Conservation (phyloP, 2,888 invertebrate species). For the Hyposoter didymator region DNA sequence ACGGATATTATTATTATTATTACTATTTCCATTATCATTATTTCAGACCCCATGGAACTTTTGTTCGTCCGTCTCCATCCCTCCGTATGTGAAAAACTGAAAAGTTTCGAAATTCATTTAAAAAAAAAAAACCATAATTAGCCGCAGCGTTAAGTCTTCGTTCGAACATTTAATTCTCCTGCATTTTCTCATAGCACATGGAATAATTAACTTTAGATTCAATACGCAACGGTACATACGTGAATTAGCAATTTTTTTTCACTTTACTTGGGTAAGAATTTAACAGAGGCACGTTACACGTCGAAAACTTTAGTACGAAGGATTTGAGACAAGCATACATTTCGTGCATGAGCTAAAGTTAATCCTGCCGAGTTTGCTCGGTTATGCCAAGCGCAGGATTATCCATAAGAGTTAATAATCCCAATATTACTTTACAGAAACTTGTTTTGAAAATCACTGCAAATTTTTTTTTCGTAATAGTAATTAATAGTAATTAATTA, state of each 20-base stretch:
- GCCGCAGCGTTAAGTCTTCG: neutral
- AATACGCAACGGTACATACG: neutral
- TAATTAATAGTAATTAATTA: too few relatives aligned
- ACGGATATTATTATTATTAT: neutral
- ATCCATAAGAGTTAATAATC: constrained; percentile 12
- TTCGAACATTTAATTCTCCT: neutral
- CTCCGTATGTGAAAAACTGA: too few relatives aligned
- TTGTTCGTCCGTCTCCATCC: too few relatives aligned
- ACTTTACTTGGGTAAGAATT: neutral
- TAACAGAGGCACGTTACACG: neutral
- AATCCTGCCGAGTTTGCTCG: constrained; percentile 24
- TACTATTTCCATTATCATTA: neutral
- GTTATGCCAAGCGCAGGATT: constrained; percentile 4
- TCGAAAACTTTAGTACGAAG: neutral
- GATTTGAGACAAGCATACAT: neutral
- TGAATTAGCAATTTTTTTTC: neutral
- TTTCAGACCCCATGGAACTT: too few relatives aligned
- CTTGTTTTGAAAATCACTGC: neutral
- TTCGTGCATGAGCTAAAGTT: constrained; percentile 4
- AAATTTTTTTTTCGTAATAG: neutral
- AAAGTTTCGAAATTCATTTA: too few relatives aligned
- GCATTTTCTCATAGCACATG: neutral
- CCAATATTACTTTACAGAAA: neutral
- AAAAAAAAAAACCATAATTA: too few relatives aligned
- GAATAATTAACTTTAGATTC: neutral